phyloP scores from a whole-genome alignment of 1,140 invertebrate genomes.

The Zaprionus taronus region DNA sequence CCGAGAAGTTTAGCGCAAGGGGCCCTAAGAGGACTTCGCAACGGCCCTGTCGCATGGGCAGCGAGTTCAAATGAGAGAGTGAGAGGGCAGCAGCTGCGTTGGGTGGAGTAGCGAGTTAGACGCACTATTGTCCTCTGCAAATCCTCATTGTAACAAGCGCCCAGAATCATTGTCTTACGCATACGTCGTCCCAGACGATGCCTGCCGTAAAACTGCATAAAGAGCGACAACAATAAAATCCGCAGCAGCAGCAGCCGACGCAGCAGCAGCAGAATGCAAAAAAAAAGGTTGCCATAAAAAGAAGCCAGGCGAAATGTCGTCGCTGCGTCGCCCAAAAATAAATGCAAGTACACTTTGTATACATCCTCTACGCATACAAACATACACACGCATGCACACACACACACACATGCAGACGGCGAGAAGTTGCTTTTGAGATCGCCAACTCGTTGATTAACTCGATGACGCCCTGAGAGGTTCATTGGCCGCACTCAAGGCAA shows the following conservation, averaged over 20 bases:
- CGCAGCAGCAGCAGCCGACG: slow-evolving; percentile 9
- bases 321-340: slow-evolving; percentile 77
- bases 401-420: background rate
- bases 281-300: slow-evolving; percentile 71
- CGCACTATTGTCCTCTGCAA: slow-evolving; percentile 84
- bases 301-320: slow-evolving; percentile 56
- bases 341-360: slow-evolving; percentile 67
- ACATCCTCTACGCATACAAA: slow-evolving; percentile 50
- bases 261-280: slow-evolving; percentile 62
- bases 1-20: too few species aligned
- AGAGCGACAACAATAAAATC: slow-evolving; percentile 53
- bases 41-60: too few species aligned
- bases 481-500: slow-evolving; percentile 62
- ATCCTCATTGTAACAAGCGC: slow-evolving; percentile 84
- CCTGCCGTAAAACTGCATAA: slow-evolving; percentile 62
- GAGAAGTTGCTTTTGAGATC: slow-evolving; percentile 48
- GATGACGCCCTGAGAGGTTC: slow-evolving; percentile 54
- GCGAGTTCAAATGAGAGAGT: background rate
- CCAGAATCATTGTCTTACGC: slow-evolving; percentile 83
- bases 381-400: background rate
- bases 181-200: slow-evolving; percentile 65
- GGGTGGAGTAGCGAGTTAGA: slow-evolving; percentile 69
- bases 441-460: slow-evolving; percentile 62
- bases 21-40: too few species aligned
- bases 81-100: slow-evolving; percentile 13